Evolutionary conservation across 2,888 invertebrate genomes (phyloP).

Genomic region (Stenodera caucasica): DNA sequence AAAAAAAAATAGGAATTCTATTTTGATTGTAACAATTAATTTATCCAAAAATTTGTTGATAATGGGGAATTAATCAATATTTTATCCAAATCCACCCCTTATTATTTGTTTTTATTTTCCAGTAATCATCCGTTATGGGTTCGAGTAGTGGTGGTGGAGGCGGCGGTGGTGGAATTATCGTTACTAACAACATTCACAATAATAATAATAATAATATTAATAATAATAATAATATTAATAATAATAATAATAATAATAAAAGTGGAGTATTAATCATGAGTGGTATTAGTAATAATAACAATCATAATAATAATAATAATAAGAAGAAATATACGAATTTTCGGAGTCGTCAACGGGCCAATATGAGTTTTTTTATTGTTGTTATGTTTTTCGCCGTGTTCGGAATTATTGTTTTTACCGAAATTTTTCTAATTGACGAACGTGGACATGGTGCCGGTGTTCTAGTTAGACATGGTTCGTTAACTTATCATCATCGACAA

Average conservation of each 20-base stretch:
- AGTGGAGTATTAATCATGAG: not conserved
- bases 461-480: slow-evolving; percentile 59
- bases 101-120: too few species aligned
- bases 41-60: too few species aligned
- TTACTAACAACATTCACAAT: too few species aligned
- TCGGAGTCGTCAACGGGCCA: slow-evolving; percentile 75
- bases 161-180: slow-evolving; percentile 12
- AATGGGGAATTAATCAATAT: too few species aligned
- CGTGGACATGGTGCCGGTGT: slow-evolving; percentile 60
- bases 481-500: slow-evolving; percentile 56
- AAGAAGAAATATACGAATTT: slow-evolving; percentile 47
- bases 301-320: not conserved
- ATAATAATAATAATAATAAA: too few species aligned
- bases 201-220: too few species aligned
- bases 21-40: too few species aligned
- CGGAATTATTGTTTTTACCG: slow-evolving; percentile 83
- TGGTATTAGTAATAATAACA: not conserved
- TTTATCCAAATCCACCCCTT: too few species aligned
- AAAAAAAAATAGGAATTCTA: too few species aligned
- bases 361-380: slow-evolving; percentile 88
- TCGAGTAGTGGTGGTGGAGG: slow-evolving; percentile 45
- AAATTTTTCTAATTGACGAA: slow-evolving; percentile 74
- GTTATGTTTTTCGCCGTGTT: slow-evolving; percentile 89
- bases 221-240: too few species aligned
- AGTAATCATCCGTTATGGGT: slow-evolving; percentile 40